Conservation (phyloP, 2,113 vertebrate genomes). For the Hippolais icterina region DNA sequence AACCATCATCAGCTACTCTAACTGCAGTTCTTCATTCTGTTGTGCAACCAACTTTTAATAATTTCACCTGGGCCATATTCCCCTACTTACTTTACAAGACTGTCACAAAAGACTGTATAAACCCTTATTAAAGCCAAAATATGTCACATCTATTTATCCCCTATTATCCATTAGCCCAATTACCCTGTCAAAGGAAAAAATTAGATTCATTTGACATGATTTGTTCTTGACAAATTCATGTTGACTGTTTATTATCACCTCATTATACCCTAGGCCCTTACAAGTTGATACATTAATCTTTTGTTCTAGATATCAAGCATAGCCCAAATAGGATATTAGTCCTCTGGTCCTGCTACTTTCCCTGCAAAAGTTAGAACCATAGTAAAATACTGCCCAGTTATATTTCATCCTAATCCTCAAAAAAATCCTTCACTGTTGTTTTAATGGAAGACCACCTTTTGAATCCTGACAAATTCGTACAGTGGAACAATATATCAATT, state of each 20-base stretch:
- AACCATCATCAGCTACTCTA: neutral
- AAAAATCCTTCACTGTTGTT: neutral
- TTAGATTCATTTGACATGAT: constrained; percentile 33
- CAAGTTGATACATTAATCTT: neutral
- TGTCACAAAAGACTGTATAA: neutral
- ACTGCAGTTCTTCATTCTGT: neutral
- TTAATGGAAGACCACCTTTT: neutral
- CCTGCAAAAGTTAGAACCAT: neutral
- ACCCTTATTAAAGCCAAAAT: neutral
- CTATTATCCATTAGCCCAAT: neutral
- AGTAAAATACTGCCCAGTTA: neutral
- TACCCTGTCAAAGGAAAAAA: constrained; percentile 22
- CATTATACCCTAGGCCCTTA: neutral
- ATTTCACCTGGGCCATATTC: neutral
- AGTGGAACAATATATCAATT: neutral
- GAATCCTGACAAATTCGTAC: neutral
- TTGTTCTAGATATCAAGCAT: neutral
- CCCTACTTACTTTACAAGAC: neutral
- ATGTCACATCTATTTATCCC: constrained; percentile 9
- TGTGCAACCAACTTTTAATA: neutral
- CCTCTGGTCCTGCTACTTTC: neutral
- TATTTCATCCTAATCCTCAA: neutral
- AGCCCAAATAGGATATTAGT: neutral
- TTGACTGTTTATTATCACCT: constrained; percentile 12
- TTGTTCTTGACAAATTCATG: constrained; percentile 12